Conservation (phyloP, 2,888 invertebrate species). For the Drosophila emarginata region DNA sequence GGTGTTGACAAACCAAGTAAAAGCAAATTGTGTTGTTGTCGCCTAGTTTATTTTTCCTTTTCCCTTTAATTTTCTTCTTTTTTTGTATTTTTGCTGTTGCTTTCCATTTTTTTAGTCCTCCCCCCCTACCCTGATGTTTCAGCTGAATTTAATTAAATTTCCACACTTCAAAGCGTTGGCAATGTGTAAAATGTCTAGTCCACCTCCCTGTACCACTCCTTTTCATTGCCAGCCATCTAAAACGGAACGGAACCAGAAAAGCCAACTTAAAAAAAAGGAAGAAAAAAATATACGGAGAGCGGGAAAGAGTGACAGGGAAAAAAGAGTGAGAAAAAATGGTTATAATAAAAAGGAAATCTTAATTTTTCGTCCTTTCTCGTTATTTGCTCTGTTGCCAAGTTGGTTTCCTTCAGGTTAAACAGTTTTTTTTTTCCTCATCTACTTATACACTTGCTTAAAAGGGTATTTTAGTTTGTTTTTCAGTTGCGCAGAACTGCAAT, state of each 20-base stretch:
- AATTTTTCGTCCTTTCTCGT: slow-evolving; percentile 57
- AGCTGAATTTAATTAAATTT: slow-evolving; percentile 77
- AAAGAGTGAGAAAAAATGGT: slow-evolving; percentile 40
- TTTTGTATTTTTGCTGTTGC: slow-evolving; percentile 41
- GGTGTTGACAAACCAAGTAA: slow-evolving; percentile 29
- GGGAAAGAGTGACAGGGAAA: not conserved
- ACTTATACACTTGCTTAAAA: slow-evolving; percentile 8
- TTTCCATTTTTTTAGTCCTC: slow-evolving; percentile 22
- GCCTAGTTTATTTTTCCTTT: slow-evolving; percentile 65
- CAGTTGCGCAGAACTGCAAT: no score
- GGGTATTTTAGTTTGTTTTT: slow-evolving; percentile 24
- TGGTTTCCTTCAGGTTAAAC: slow-evolving; percentile 73
- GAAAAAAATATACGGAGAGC: not conserved
- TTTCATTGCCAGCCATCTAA: not conserved
- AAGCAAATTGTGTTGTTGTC: slow-evolving; percentile 68
- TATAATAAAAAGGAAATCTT: slow-evolving; percentile 68
- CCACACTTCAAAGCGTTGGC: slow-evolving; percentile 73
- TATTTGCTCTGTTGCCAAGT: slow-evolving; percentile 55
- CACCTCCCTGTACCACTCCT: slow-evolving; percentile 28
- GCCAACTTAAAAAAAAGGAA: slow-evolving; percentile 42
- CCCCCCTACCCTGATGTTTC: slow-evolving; percentile 33
- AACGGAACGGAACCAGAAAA: slow-evolving; percentile 40
- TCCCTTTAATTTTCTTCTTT: slow-evolving; percentile 30
- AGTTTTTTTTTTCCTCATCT: slow-evolving; percentile 52
- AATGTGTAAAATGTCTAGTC: slow-evolving; percentile 67